Conservation (phyloP, 2,113 vertebrate genomes). For the Python bivittatus region DNA sequence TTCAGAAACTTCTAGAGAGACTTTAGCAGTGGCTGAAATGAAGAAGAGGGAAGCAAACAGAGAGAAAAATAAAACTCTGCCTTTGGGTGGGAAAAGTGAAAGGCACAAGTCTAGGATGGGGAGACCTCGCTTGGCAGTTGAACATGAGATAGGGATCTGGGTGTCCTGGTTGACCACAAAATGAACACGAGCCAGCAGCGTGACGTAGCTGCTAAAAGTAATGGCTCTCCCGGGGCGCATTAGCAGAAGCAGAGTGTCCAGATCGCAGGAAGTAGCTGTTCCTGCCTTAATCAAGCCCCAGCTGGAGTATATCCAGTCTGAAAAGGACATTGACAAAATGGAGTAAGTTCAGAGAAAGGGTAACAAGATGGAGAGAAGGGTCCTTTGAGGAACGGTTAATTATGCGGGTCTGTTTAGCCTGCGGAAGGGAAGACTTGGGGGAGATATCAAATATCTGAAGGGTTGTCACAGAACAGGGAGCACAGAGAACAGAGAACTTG, state of each 20-base stretch:
- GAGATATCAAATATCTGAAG: background rate
- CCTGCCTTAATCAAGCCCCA: background rate
- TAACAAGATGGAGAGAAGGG: background rate
- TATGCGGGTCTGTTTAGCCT: background rate
- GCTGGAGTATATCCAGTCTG: background rate
- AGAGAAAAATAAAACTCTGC: background rate
- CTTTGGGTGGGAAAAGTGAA: background rate
- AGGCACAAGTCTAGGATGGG: background rate
- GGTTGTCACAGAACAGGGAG: background rate
- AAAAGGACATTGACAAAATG: background rate
- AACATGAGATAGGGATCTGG: background rate
- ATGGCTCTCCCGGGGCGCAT: background rate
- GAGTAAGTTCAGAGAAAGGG: background rate
- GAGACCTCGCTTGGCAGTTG: background rate
- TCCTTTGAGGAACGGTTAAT: background rate
- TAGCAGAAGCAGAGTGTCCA: background rate
- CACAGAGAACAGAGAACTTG: accelerated
- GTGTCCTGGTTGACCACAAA: background rate
- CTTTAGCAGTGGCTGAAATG: background rate
- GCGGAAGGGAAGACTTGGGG: background rate
- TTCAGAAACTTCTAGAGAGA: background rate
- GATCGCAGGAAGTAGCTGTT: background rate
- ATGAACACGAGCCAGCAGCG: background rate
- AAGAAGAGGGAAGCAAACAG: background rate
- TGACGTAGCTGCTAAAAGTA: background rate